phyloP scores from a whole-genome alignment of 2,113 vertebrate genomes.

The Sylvilagus bachmani region DNA sequence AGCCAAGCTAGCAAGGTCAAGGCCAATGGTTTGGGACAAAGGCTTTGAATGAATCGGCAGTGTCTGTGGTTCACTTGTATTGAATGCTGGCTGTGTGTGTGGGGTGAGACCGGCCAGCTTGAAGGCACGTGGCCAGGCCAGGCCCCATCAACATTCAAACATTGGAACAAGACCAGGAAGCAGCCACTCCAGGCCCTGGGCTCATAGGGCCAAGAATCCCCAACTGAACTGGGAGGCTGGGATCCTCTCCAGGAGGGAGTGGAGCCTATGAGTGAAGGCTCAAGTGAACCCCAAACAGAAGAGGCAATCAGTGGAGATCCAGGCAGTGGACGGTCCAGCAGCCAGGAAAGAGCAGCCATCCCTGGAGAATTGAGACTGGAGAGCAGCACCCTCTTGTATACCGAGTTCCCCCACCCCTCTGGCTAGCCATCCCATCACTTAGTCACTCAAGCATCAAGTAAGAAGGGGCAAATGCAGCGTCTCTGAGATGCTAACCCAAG shows the following conservation, averaged over 20 bases:
- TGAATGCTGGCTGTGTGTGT: neutral
- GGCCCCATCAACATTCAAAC: neutral
- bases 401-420: neutral
- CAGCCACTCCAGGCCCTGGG: neutral
- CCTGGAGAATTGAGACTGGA: neutral
- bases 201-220: neutral
- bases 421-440: neutral
- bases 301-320: neutral
- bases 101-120: neutral
- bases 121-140: conserved; percentile 2
- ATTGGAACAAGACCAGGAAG: neutral
- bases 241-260: neutral
- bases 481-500: neutral
- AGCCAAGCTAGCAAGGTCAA: neutral
- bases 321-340: neutral
- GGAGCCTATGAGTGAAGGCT: neutral
- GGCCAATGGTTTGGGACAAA: neutral
- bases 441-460: neutral
- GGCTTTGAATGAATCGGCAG: neutral
- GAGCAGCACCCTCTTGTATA: neutral
- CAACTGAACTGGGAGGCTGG: neutral
- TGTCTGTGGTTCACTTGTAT: neutral
- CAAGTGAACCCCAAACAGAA: neutral
- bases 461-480: neutral
- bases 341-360: neutral